Evolutionary conservation across 2,113 vertebrate species (phyloP).

Genomic region (Nansenia antarctica): DNA sequence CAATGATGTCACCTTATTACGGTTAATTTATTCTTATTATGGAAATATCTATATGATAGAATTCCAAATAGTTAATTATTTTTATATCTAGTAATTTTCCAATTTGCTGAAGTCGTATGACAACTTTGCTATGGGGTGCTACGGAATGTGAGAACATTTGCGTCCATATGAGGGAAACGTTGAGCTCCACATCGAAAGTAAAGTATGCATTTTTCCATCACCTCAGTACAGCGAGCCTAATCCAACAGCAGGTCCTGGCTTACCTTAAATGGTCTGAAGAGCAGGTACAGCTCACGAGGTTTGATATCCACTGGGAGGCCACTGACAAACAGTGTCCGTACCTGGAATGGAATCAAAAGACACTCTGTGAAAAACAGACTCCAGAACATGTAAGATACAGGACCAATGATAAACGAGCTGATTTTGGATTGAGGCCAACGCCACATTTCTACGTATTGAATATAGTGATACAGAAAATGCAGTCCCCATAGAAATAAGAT

Average conservation of each 20-base stretch:
- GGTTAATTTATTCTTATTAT: constrained; percentile 20
- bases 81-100: no score
- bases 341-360: constrained; percentile 60
- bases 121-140: no score
- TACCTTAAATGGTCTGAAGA: constrained; percentile 98
- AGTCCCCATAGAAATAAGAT: no score
- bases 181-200: neutral
- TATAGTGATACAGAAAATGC: no score
- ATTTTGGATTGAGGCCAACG: no score
- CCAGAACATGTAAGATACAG: neutral
- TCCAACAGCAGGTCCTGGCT: constrained; percentile 36
- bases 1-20: constrained; percentile 69
- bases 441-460: no score
- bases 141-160: no score
- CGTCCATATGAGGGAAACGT: neutral
- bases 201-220: neutral
- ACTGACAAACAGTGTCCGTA: constrained; percentile 94
- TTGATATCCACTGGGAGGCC: constrained; percentile 97
- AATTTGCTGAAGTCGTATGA: no score
- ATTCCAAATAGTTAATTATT: no score
- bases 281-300: constrained; percentile 94
- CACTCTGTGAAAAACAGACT: neutral
- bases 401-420: neutral
- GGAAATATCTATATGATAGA: neutral
- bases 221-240: neutral